A percentile compares a stretch with the other conserved stretches of the same genome.
Conservation (phyloP, 1,140 invertebrate species). For the Temnothorax nylanderi region DNA sequence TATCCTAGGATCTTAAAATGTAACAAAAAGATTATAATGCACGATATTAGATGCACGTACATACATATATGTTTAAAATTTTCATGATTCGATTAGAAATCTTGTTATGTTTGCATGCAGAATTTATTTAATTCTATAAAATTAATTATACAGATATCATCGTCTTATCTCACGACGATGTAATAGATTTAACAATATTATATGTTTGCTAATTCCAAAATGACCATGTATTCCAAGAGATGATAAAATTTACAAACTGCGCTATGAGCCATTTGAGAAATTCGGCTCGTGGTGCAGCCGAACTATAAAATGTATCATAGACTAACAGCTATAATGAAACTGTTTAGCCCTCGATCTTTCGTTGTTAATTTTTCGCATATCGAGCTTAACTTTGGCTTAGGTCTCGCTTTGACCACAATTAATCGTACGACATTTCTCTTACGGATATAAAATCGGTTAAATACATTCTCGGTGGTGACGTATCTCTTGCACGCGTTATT, state of each 20-base stretch:
- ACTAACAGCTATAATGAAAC: slow-evolving; percentile 2
- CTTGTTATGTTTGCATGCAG: slow-evolving; percentile 74
- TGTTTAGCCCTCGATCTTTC: neutral
- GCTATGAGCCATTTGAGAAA: slow-evolving; percentile 33
- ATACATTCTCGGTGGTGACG: neutral
- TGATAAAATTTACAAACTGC: slow-evolving; percentile 52
- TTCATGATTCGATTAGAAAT: slow-evolving; percentile 17
- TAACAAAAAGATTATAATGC: neutral
- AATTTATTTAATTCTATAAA: slow-evolving; percentile 82
- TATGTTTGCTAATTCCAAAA: slow-evolving; percentile 69
- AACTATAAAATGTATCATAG: slow-evolving; percentile 34
- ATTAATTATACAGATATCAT: slow-evolving; percentile 79
- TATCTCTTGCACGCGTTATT: slow-evolving; percentile 5
- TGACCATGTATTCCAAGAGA: slow-evolving; percentile 59
- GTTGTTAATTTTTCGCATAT: neutral
- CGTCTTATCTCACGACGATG: slow-evolving; percentile 62
- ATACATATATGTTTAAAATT: neutral
- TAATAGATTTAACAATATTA: slow-evolving; percentile 66
- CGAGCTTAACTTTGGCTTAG: neutral
- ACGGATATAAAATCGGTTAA: neutral
- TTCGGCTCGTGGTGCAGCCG: slow-evolving; percentile 21
- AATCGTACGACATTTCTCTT: neutral
- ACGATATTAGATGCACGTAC: neutral
- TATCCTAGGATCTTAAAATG: neutral
- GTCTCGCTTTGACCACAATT: neutral